Evolutionary conservation across 2,113 vertebrate species (phyloP), one percentile per base, ranked within the genome.

Genomic region (Chinchilla lanigera): DNA sequence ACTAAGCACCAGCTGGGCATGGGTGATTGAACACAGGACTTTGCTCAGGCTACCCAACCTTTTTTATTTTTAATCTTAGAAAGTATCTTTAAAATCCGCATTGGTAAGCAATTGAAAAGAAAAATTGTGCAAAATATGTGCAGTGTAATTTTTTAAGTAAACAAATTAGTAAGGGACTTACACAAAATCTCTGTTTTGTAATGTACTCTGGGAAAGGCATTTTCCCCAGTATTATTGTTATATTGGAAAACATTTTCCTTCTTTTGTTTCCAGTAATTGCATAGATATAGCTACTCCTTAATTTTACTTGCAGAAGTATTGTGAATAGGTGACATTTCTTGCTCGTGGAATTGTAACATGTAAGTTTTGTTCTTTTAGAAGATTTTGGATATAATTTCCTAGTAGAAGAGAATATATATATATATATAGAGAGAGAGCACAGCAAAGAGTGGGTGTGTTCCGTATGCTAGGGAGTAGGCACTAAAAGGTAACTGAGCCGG

Each of bases 51-150:
- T 61, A 86, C 28, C 60, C 81, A 71, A 41, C 54, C 28, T 20
- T 85, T 91, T 93, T 84, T 9, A 58, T 54, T 80, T 89, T 94
- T 52, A 54, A 16, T 90, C 20, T 89, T 90, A 94, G 89, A 60
- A 77, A 71, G 52, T 82, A 10, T 54, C 33, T 54, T 0, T 86
- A 95, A 65, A 63, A 69, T 71, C 52, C 2, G 88, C 17, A 7
- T 30, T 92, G 90, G 5, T 50, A 71, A 94, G 58, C 10, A 71
- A 50, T 22, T 73, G 52, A 77, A 65, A 61, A 84, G 61, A 86
- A 88, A 95, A 94, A 65, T 63, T 71, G 30, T 26, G 63, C 30
- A 78, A 93, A 94, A 90, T 90, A n/a, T 63, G 11, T 75, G 4
- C 2, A 80, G 26, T 93, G 5, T 85, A 56, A 41, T 90, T 97